These are phyloP conservation scores for Omphaloscelis lunosa DNA, from an alignment of 2,888 invertebrate species.

Conservation along the genomic window DNA sequence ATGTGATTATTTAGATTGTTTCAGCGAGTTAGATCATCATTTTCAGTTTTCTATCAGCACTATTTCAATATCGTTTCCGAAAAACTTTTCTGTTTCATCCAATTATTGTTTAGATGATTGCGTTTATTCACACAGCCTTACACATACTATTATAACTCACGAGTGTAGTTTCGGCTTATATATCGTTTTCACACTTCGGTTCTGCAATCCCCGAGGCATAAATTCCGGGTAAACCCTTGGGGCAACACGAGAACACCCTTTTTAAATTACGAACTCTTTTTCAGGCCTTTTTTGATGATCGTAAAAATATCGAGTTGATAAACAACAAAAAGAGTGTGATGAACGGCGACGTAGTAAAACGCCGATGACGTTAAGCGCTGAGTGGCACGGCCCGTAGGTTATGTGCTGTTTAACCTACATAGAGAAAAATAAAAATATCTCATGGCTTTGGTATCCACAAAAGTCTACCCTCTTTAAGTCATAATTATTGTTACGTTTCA, in stretches of 20 bases:
- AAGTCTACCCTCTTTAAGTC: conserved; percentile 24
- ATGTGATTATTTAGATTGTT: background rate
- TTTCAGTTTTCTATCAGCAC: background rate
- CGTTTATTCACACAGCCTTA: background rate
- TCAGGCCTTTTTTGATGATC: conserved; percentile 53
- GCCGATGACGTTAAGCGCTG: conserved; percentile 41
- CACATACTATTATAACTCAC: background rate
- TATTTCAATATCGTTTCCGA: background rate
- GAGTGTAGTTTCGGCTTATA: conserved; percentile 4
- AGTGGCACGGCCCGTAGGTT: conserved; percentile 45
- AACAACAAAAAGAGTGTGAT: conserved; percentile 61
- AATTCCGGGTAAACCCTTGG: conserved; percentile 20
- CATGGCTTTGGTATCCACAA: conserved; percentile 11
- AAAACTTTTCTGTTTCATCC: background rate
- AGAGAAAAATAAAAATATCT: conserved; percentile 50
- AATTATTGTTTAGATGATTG: background rate
- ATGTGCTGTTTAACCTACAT: conserved; percentile 59
- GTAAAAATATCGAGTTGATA: conserved; percentile 62
- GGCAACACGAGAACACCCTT: conserved; percentile 39
- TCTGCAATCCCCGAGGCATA: conserved; percentile 18
- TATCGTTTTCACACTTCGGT: conserved; percentile 9
- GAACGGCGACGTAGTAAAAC: conserved; percentile 51
- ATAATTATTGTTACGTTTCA: conserved; percentile 37
- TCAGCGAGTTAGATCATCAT: background rate
- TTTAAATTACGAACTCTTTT: conserved; percentile 47